Evolutionary conservation across 2,797 vertebrate species (phyloP).

Genomic region (Tokudaia tokunoshimensis): DNA sequence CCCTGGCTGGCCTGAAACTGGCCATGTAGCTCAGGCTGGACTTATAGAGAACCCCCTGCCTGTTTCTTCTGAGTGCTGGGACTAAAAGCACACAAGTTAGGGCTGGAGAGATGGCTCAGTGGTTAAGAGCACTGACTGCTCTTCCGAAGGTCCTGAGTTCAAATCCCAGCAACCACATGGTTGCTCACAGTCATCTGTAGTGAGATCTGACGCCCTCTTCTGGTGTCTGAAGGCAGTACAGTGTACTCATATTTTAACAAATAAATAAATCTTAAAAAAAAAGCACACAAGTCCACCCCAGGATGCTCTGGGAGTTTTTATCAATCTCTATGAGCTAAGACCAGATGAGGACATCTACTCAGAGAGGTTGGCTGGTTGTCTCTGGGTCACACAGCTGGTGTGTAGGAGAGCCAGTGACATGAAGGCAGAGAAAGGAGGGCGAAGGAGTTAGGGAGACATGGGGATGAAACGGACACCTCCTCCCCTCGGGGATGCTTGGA

Average conservation of each 20-base stretch:
- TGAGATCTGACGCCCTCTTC: too few relatives aligned
- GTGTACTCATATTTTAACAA: too few relatives aligned
- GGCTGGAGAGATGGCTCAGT: too few relatives aligned
- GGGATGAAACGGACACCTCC: not conserved
- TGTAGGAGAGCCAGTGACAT: not conserved
- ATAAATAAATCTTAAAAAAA: too few relatives aligned
- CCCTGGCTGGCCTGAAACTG: not conserved
- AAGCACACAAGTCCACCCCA: not conserved
- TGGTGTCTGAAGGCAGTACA: too few relatives aligned
- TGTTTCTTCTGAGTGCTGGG: not conserved
- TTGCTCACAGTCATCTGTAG: too few relatives aligned
- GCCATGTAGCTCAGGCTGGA: not conserved
- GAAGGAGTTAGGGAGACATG: not conserved
- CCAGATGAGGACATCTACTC: not conserved
- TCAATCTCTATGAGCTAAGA: not conserved
- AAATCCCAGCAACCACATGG: too few relatives aligned
- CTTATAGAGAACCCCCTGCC: not conserved
- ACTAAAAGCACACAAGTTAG: not conserved
- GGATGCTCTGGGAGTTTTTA: not conserved
- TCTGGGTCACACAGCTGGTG: not conserved
- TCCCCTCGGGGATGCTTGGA: not conserved
- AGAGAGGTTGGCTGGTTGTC: not conserved
- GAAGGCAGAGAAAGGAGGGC: not conserved
- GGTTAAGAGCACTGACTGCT: too few relatives aligned
- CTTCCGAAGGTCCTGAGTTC: too few relatives aligned